Percentiles rank a stretch among this genome's conserved stretches.
These are phyloP conservation scores for Puma concolor DNA, from an alignment of 2,113 vertebrate genomes.

Conservation along the genomic window DNA sequence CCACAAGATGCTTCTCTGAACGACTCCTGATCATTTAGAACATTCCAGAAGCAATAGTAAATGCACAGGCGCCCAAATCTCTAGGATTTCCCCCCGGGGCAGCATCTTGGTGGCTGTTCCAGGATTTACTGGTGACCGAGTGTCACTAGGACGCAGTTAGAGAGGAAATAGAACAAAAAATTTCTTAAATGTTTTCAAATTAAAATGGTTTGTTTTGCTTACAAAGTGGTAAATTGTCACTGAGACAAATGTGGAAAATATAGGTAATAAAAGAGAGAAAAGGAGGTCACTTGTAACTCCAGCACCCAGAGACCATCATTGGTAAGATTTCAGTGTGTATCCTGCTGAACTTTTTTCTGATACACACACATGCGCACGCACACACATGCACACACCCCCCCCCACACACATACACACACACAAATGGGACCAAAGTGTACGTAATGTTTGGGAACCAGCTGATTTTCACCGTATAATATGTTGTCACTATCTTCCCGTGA, in stretches of 20 bases:
- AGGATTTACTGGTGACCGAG: neutral
- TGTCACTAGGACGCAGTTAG: neutral
- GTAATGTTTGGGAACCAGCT: neutral
- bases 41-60: neutral
- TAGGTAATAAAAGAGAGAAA: neutral
- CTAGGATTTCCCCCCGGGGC: neutral
- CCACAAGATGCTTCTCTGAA: neutral
- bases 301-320: neutral
- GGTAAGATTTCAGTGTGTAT: neutral
- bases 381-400: neutral
- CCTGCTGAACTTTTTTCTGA: neutral
- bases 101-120: neutral
- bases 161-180: too few species aligned
- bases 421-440: neutral
- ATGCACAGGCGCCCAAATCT: neutral
- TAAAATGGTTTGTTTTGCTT: neutral
- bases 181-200: neutral
- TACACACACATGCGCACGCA: fast-evolving
- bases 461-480: fast-evolving
- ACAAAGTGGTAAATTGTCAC: neutral
- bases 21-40: neutral
- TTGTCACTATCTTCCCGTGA: neutral
- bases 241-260: neutral
- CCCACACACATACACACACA: fast-evolving
- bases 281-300: neutral